A percentile compares a stretch with the other conserved stretches of the same genome.
phyloP scores from a whole-genome alignment of 1,140 invertebrate genomes.

The Andrena cerasifolii region DNA sequence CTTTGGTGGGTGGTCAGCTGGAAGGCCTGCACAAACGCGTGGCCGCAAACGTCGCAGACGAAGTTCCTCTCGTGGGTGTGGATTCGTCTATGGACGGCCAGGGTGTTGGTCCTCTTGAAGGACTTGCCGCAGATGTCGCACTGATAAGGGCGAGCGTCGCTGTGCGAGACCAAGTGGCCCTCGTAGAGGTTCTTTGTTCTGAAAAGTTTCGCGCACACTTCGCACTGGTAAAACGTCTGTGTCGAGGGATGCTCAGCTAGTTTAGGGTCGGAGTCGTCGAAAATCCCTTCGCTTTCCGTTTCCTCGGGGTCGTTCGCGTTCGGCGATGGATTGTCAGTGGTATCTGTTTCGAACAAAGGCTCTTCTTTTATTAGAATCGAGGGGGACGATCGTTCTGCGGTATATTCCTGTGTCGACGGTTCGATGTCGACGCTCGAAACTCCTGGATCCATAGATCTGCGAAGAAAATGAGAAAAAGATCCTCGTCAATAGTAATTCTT shows the following conservation, averaged over 20 bases:
- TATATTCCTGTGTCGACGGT: not conserved
- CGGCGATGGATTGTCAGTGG: not conserved
- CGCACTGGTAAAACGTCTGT: conserved; percentile 75
- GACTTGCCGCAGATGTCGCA: conserved; percentile 80
- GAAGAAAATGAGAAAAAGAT: conserved; percentile 51
- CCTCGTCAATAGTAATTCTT: conserved; percentile 36
- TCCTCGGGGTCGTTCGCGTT: not conserved
- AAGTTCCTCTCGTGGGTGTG: conserved; percentile 75
- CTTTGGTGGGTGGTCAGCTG: conserved; percentile 76
- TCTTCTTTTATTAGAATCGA: not conserved
- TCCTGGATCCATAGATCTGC: conserved; percentile 15
- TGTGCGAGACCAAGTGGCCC: conserved; percentile 80
- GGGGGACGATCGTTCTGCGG: not conserved
- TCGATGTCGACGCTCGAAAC: not conserved
- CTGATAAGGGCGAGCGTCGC: conserved; percentile 79
- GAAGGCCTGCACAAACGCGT: conserved; percentile 77
- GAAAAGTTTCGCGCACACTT: conserved; percentile 80
- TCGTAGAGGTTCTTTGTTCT: conserved; percentile 81
- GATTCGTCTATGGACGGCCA: conserved; percentile 76
- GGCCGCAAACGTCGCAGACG: conserved; percentile 78
- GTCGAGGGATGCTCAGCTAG: not conserved
- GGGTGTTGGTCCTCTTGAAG: conserved; percentile 80
- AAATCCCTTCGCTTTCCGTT: not conserved
- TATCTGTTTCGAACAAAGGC: not conserved
- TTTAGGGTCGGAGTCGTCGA: not conserved